Evolutionary conservation across 2,797 vertebrate species (phyloP), one percentile per base, ranked within the genome.

Genomic region (Smutsia gigantea): DNA sequence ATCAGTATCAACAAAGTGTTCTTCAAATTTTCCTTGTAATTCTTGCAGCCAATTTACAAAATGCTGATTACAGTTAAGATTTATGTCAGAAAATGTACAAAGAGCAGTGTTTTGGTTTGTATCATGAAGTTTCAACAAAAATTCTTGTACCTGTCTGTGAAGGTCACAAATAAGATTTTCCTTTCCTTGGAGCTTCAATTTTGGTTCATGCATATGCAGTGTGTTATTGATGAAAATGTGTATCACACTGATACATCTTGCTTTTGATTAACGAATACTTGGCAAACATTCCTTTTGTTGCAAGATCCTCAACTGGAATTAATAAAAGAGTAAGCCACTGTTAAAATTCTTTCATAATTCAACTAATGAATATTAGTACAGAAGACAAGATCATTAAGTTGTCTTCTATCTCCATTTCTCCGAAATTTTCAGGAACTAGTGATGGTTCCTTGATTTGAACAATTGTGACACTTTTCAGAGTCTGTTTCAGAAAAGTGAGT

Each of bases 1-100:
- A 57, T 8, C 42, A 71, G 3, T n/a, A 69, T 15, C 55, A 77
- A 23, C 5, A 75, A 69, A 69, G 46, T 11, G 27, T 59, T 29
- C 63, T 74, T 84, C 49, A 59, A 57, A 31, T 42, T 90, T 86
- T 90, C 51, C 49, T 83, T 74, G 18, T 42, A 42, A 14, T 84
- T 84, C 93, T 86, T 90, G 57, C 21, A 31, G 49, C 78, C 59
- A 69, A 82, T 29, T 83, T 82, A 87, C 77, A 96, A 91, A 71
- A 87, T 55, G 63, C 12, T 51, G 19, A 31, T 27, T 39, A 72
- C 17, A 15, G 57, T 75, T 61, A 83, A 92, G 68, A 46, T 15
- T 19, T 49, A 34, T 34, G 79, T 84, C n/a, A 82, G 88, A 83
- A 92, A 77, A 87, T 39, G 37, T 42, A 23, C 25, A 74, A 83